Base-by-base conservation (phyloP, 2,888 invertebrate genomes). In the Dasypolia templi region DNA sequence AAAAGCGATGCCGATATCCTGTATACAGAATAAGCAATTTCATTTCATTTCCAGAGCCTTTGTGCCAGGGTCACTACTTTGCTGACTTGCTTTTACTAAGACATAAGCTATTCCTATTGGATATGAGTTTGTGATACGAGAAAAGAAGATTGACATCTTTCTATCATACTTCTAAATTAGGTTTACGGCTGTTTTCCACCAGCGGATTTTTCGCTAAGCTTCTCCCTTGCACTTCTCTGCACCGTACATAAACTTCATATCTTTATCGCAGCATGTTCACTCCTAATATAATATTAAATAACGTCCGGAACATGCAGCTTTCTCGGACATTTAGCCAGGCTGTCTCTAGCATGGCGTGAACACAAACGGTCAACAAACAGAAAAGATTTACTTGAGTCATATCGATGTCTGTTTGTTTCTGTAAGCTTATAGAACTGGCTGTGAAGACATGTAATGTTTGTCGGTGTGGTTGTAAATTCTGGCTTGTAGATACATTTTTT, bases 281-380 rank as follows among this genome's bases (percentile, higher is more conserved):
- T 77, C n/a, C 67, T 76, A 76, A 61, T 75, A 64, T 22, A 64
- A 80, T 77, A 81, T 76, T 81, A 76, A 76, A 79, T 61, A 73
- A 73, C 80, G 35, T 22, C 44, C 35, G 22, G 39, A 62, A 56
- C 51, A 62, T 78, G 77, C 44, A 14, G 59, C 66, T 81, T 76
- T 77, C 81, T 66, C 76, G 53, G 77, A 51, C 51, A 62, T 81
- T 81, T 81, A 67, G 75, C 76, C 76, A 61, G 22, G 42, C 81
- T 42, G 81, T 51, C 76, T 62, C 39, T 3, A 29, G 35, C 17
- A 44, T 12, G 26, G 35, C 42, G 79, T 65, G 66, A 66, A 79
- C 65, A 82, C 82, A 77, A 75, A 77, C 77, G 53, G 55, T 26
- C 56, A 53, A 82, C 72, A 62, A 69, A 78, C 56, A 66, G 22